phyloP scores from a whole-genome alignment of 2,113 vertebrate species.

The Perca flavescens region DNA sequence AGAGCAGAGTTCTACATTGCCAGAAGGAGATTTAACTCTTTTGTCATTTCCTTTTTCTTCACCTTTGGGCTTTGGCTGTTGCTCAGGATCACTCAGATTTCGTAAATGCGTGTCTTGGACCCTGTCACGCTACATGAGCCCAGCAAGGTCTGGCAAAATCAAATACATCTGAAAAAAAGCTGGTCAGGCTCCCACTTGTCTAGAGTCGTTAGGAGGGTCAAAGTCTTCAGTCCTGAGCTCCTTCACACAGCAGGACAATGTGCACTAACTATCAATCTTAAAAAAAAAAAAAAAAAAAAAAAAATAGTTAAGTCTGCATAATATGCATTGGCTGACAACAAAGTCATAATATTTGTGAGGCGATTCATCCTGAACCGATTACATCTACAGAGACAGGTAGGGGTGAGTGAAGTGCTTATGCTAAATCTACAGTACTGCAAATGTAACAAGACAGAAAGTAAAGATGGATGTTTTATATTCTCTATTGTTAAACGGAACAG shows the following conservation, averaged over 20 bases:
- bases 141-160: constrained; percentile 9
- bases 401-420: not conserved
- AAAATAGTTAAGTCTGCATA: not conserved
- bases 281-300: not conserved
- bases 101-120: constrained; percentile 21
- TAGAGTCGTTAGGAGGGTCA: constrained; percentile 1
- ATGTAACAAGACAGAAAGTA: not conserved
- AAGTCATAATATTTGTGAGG: not conserved
- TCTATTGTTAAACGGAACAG: not conserved
- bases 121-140: not conserved
- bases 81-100: constrained; percentile 19
- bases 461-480: not conserved
- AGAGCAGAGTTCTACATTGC: not conserved
- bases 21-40: not conserved
- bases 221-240: constrained; percentile 16
- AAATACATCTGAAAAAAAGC: constrained; percentile 14
- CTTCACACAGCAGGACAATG: constrained; percentile 15
- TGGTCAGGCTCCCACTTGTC: constrained; percentile 1
- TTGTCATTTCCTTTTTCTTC: constrained; percentile 34
- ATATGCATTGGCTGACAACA: not conserved
- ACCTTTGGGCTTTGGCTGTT: constrained; percentile 6
- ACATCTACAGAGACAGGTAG: not conserved
- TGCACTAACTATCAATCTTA: not conserved
- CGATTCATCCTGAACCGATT: not conserved
- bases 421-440: not conserved